Conservation (phyloP, 2,888 invertebrate species). For the Amphimallon solstitiale region DNA sequence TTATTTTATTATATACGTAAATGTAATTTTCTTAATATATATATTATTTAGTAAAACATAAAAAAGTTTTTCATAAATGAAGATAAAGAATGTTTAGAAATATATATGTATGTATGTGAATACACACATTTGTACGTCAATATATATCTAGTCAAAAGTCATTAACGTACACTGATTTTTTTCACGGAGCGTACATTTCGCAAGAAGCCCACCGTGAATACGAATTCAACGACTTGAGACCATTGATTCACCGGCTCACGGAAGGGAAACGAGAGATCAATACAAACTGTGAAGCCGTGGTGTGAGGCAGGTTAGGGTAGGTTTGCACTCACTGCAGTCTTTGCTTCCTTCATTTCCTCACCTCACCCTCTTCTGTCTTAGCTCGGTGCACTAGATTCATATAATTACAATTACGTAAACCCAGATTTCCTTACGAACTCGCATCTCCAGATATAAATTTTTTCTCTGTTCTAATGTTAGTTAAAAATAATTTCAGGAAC, state of each 20-base stretch:
- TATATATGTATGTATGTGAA: neutral
- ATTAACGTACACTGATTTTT: conserved; percentile 36
- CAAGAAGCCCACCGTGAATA: conserved; percentile 52
- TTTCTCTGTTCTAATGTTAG: neutral
- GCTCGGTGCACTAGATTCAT: conserved; percentile 53
- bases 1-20: no score
- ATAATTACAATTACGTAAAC: conserved; percentile 50
- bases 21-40: no score
- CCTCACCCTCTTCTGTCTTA: conserved; percentile 51
- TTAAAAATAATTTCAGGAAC: no score
- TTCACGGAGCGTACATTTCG: conserved; percentile 30
- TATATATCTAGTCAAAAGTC: conserved; percentile 34
- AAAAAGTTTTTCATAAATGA: no score
- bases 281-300: conserved; percentile 61
- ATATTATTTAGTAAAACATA: no score
- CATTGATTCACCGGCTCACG: conserved; percentile 60
- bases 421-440: conserved; percentile 39
- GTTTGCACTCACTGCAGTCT: conserved; percentile 61
- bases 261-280: conserved; percentile 62
- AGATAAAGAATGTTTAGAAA: no score
- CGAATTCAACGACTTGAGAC: conserved; percentile 59
- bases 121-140: conserved; percentile 2
- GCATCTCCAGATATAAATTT: conserved; percentile 11
- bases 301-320: conserved; percentile 63
- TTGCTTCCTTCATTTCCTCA: conserved; percentile 54